A percentile compares a stretch with the other conserved stretches of the same genome.
phyloP scores from a whole-genome alignment of 2,797 vertebrate species.

The Labroides dimidiatus region DNA sequence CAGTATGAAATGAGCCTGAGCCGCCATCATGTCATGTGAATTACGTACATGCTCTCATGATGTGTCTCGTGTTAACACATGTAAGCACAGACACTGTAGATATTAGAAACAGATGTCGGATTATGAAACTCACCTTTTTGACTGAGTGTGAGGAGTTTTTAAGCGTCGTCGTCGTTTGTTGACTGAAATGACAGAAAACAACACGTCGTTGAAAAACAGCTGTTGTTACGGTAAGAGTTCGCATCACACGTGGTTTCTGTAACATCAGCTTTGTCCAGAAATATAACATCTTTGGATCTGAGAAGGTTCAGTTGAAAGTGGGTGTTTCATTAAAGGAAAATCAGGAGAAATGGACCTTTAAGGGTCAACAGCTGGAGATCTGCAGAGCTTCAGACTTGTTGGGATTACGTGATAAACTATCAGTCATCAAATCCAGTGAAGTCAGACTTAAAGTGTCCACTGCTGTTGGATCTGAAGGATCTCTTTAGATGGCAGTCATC shows the following conservation, averaged over 20 bases:
- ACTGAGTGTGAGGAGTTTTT: not conserved
- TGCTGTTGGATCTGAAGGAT: too few species aligned
- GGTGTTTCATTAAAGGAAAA: slow-evolving; percentile 22
- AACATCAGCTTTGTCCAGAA: not conserved
- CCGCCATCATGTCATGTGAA: too few species aligned
- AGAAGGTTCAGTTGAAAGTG: not conserved
- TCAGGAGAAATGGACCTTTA: not conserved
- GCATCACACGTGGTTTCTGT: not conserved
- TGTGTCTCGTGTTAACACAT: too few species aligned
- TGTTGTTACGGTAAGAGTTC: not conserved
- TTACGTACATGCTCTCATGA: too few species aligned
- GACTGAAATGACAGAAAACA: not conserved
- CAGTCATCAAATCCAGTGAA: too few species aligned
- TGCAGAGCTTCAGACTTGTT: not conserved
- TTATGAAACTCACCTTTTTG: too few species aligned
- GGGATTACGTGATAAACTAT: not conserved
- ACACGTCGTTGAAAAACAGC: not conserved
- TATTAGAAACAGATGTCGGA: too few species aligned
- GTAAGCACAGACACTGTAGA: too few species aligned
- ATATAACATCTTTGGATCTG: not conserved
- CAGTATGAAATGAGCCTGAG: too few species aligned
- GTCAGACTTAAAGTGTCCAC: too few species aligned
- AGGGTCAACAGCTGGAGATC: not conserved
- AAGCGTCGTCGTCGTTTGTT: not conserved
- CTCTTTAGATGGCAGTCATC: too few species aligned